Evolutionary conservation across 2,888 invertebrate species (phyloP), one percentile per base, ranked within the genome.

Genomic region (Scrobipalpa costella): DNA sequence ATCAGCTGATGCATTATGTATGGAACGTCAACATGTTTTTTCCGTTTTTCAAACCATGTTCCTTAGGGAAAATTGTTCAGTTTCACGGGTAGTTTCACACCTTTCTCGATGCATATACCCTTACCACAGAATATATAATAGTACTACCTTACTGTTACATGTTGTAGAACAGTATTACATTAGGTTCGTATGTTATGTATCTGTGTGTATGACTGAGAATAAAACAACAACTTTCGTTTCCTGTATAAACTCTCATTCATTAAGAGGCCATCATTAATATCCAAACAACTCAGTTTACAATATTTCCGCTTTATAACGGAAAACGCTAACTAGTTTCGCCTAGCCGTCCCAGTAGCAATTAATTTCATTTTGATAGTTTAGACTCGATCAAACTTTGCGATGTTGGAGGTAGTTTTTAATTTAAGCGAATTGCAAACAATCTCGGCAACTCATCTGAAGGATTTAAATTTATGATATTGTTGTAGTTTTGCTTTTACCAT

Each of bases 331-430:
- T 58, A 58, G 50, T 21, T 55, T 34, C 55, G 7, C 55, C 33
- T 15, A 34, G 55, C 55, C 27, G 33, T 55, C 36, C n/a, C 63
- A 38, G 57, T 7, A 27, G 69, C 75, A 77, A 80, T 79, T 81
- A 78, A 78, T 79, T 76, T 73, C 72, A 77, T 79, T 79, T 76
- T 75, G 74, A 78, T 83, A 83, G 78, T 80, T 81, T 77, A 76
- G 71, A 76, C 64, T 66, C 75, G 76, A 83, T 82, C 79, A 81
- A 82, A 83, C 75, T 84, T 83, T 77, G 64, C 70, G 67, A 67
- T 62, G 67, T 63, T 15, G 34, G 75, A 73, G 73, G 55, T 69
- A 69, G 68, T 71, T 76, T 74, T 76, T 75, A 74, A 67, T 71
- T 69, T 57, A 68, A 66, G 63, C 52, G 57, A 60, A 40, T 49